These are phyloP conservation scores for Gambusia affinis DNA, from an alignment of 2,113 vertebrate genomes.

Conservation along the genomic window DNA sequence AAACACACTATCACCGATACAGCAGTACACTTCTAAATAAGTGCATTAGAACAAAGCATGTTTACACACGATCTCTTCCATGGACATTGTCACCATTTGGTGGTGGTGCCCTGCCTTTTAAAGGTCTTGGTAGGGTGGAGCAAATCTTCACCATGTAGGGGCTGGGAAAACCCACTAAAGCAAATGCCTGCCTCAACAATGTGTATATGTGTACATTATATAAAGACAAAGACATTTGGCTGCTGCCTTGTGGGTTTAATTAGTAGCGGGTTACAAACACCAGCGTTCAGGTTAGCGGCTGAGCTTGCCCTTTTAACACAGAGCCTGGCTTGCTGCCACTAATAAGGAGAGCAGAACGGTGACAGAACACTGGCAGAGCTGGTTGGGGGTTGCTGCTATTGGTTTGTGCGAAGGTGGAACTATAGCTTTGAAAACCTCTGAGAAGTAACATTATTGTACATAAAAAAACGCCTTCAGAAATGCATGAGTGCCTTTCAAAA, in stretches of 20 bases:
- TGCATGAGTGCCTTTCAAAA: too few species aligned
- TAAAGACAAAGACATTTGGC: conserved; percentile 59
- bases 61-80: neutral
- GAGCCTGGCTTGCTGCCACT: conserved; percentile 62
- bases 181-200: conserved; percentile 31
- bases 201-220: conserved; percentile 42
- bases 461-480: too few species aligned
- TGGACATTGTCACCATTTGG: conserved; percentile 24
- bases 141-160: conserved; percentile 58
- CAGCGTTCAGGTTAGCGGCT: conserved; percentile 65
- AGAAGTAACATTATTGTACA: neutral
- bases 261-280: conserved; percentile 71
- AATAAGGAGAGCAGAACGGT: conserved; percentile 56
- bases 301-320: conserved; percentile 67
- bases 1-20: conserved; percentile 10
- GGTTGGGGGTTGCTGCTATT: conserved; percentile 7
- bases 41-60: neutral
- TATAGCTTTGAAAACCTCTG: neutral
- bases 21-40: conserved; percentile 7
- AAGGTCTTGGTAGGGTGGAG: conserved; percentile 72
- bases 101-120: conserved; percentile 66
- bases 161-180: conserved; percentile 46
- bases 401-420: conserved; percentile 18
- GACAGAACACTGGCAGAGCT: conserved; percentile 53
- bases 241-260: conserved; percentile 80